Percentiles rank a stretch among this genome's conserved stretches.
Conservation (phyloP, 2,113 vertebrate genomes). For the Actenoides lindsayi region DNA sequence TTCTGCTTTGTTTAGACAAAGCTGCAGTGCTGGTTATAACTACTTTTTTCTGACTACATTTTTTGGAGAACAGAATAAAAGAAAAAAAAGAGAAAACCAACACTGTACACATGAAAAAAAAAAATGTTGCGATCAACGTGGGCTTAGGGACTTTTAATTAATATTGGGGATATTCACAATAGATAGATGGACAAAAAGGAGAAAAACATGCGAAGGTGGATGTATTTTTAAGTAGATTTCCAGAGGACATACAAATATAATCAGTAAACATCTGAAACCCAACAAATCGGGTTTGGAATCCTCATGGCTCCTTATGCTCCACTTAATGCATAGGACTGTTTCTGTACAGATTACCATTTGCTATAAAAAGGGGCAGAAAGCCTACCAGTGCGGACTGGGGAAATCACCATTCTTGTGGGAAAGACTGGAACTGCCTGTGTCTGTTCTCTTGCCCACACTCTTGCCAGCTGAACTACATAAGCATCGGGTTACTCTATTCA, state of each 20-base stretch:
- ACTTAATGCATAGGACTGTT: background rate
- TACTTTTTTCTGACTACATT: background rate
- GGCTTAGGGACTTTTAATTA: background rate
- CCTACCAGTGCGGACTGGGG: background rate
- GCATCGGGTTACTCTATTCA: background rate
- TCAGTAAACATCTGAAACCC: background rate
- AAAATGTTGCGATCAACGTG: background rate
- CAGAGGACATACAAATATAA: background rate
- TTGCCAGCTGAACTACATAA: background rate
- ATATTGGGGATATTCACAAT: background rate
- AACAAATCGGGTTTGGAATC: background rate
- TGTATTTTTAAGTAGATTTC: background rate
- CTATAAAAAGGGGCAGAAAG: background rate
- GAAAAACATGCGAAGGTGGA: background rate
- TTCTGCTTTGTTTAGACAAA: background rate
- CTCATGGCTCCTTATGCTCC: background rate
- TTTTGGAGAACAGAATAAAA: background rate
- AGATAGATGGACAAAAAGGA: background rate
- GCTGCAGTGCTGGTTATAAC: background rate
- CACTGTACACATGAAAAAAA: background rate
- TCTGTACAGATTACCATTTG: background rate
- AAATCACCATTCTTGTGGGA: background rate
- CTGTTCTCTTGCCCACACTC: background rate
- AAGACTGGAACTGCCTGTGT: background rate
- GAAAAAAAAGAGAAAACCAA: background rate